Conservation (phyloP, 2,888 invertebrate species). For the Plutella xylostella region DNA sequence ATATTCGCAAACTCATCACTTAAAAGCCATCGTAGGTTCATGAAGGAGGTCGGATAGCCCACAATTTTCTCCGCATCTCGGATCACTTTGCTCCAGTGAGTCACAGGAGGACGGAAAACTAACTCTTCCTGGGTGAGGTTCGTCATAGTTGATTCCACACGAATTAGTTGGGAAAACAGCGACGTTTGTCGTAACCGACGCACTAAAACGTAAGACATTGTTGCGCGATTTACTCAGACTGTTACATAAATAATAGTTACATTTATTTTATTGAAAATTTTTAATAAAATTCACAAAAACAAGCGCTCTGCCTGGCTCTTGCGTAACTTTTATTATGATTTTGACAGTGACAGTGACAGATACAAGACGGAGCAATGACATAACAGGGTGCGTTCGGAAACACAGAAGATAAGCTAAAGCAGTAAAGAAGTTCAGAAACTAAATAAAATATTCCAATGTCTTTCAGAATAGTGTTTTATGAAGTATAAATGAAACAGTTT, state of each 20-base stretch:
- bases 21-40: constrained; percentile 71
- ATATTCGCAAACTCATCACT: constrained; percentile 74
- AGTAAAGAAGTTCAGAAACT: too few relatives aligned
- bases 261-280: constrained; percentile 16
- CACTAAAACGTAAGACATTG: constrained; percentile 51
- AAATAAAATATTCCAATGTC: too few relatives aligned
- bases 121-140: constrained; percentile 56
- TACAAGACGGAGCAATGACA: constrained; percentile 16
- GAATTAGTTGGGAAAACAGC: constrained; percentile 40
- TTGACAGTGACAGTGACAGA: too few relatives aligned
- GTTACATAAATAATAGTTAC: constrained; percentile 15
- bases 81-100: constrained; percentile 57
- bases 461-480: too few relatives aligned
- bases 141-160: constrained; percentile 49
- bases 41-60: constrained; percentile 71
- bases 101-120: constrained; percentile 51
- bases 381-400: constrained; percentile 7
- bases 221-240: neutral
- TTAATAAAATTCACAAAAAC: constrained; percentile 24
- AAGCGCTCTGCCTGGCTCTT: constrained; percentile 20
- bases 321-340: constrained; percentile 46
- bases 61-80: constrained; percentile 64
- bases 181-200: constrained; percentile 50
- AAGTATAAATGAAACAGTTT: too few relatives aligned
- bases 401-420: neutral